Evolutionary conservation across 2,797 vertebrate genomes (phyloP).

Genomic region (Halcyon leucocephala): DNA sequence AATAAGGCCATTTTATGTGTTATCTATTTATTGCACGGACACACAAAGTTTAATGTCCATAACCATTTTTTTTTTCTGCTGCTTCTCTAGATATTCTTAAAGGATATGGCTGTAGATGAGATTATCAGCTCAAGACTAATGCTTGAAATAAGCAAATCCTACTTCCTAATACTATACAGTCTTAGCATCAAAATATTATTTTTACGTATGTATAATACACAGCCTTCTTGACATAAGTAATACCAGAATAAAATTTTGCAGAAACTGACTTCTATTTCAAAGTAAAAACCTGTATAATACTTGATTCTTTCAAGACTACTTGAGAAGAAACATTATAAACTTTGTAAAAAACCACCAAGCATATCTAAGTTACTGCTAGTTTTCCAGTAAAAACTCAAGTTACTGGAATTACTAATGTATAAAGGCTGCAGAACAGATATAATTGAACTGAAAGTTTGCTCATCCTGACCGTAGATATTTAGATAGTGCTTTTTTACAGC

Average conservation of each 20-base stretch:
- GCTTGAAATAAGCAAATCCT: neutral
- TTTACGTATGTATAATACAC: neutral
- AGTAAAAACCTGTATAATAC: neutral
- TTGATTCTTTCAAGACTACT: neutral
- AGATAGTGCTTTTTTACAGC: neutral
- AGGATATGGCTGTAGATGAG: neutral
- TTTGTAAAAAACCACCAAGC: neutral
- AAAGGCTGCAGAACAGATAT: neutral
- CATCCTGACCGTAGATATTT: neutral
- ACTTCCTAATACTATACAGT: neutral
- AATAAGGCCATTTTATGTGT: neutral
- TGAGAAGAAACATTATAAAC: neutral
- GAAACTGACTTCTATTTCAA: neutral
- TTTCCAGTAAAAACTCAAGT: neutral
- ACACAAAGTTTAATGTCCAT: neutral
- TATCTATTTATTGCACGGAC: neutral
- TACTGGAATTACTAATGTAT: neutral
- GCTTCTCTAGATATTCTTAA: neutral
- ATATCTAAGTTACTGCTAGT: neutral
- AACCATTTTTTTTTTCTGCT: neutral
- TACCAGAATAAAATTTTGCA: neutral
- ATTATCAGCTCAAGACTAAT: neutral
- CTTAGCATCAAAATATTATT: neutral
- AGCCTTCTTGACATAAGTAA: neutral
- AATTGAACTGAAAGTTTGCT: neutral